These are phyloP conservation scores for Uloborus plumipes DNA, from an alignment of 2,888 invertebrate species.

Conservation along the genomic window DNA sequence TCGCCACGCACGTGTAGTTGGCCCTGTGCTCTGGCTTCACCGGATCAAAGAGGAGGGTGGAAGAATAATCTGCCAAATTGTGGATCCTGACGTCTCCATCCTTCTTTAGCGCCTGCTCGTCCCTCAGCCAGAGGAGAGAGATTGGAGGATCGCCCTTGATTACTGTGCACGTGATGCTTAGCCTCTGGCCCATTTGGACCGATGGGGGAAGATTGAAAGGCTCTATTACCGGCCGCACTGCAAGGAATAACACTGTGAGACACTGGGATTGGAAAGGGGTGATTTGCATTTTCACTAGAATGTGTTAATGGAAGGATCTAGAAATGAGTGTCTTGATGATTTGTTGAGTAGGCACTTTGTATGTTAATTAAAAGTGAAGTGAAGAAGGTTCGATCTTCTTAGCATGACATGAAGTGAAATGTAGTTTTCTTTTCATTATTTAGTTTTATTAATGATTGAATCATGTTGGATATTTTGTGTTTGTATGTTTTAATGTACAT, in stretches of 20 bases:
- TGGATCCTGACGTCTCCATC: constrained; percentile 67
- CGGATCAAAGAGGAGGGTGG: constrained; percentile 70
- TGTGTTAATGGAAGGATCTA: too few relatives aligned
- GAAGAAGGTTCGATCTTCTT: too few relatives aligned
- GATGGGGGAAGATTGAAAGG: constrained; percentile 69
- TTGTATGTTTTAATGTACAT: too few relatives aligned
- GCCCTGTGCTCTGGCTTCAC: constrained; percentile 69
- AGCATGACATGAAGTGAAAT: too few relatives aligned
- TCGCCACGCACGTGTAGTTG: constrained; percentile 70
- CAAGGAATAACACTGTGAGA: constrained; percentile 55
- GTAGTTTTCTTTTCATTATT: too few relatives aligned
- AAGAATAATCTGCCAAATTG: constrained; percentile 68
- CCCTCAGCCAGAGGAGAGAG: constrained; percentile 72
- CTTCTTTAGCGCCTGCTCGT: constrained; percentile 48
- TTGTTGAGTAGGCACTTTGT: too few relatives aligned
- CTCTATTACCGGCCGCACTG: constrained; percentile 84
- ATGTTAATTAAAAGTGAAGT: too few relatives aligned
- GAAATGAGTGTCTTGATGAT: too few relatives aligned
- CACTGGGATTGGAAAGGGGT: background rate
- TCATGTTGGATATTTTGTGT: too few relatives aligned
- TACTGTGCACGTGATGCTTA: constrained; percentile 72
- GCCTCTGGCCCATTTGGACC: constrained; percentile 73
- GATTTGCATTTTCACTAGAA: background rate
- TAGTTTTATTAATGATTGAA: too few relatives aligned
- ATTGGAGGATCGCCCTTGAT: constrained; percentile 70